These are phyloP conservation scores for Aporophyla lueneburgensis DNA, from an alignment of 2,888 invertebrate species.

Conservation along the genomic window DNA sequence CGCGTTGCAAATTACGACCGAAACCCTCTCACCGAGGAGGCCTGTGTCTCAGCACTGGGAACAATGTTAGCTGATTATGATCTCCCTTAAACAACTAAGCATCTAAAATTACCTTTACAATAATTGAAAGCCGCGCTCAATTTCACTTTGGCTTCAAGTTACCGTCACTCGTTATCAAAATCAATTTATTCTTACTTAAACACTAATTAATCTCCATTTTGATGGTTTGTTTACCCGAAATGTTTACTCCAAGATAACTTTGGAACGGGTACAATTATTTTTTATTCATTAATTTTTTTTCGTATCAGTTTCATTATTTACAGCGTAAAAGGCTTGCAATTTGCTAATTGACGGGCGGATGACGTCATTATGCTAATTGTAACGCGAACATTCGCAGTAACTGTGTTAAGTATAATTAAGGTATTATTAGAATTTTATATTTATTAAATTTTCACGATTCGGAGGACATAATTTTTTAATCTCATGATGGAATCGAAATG, in stretches of 20 bases:
- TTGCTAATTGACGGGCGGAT: slow-evolving; percentile 30
- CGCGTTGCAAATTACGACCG: too few species aligned
- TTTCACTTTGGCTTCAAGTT: slow-evolving; percentile 10
- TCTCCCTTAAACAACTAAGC: neutral
- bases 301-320: slow-evolving; percentile 11
- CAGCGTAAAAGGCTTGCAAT: slow-evolving; percentile 12
- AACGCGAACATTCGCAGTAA: slow-evolving; percentile 2
- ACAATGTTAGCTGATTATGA: too few species aligned
- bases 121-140: neutral
- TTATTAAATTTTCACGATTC: slow-evolving; percentile 20
- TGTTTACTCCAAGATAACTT: slow-evolving; percentile 1
- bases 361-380: slow-evolving; percentile 41
- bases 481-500: neutral
- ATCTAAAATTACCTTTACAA: neutral
- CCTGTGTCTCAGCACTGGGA: too few species aligned
- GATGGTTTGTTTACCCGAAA: neutral
- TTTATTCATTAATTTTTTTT: neutral
- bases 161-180: slow-evolving; percentile 15
- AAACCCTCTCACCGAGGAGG: too few species aligned
- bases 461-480: neutral
- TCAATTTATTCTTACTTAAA: slow-evolving; percentile 21
- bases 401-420: slow-evolving; percentile 17
- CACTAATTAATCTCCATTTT: slow-evolving; percentile 14
- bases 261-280: neutral
- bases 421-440: slow-evolving; percentile 7